phyloP scores from a whole-genome alignment of 2,888 invertebrate genomes.

The Amitus sp. region DNA sequence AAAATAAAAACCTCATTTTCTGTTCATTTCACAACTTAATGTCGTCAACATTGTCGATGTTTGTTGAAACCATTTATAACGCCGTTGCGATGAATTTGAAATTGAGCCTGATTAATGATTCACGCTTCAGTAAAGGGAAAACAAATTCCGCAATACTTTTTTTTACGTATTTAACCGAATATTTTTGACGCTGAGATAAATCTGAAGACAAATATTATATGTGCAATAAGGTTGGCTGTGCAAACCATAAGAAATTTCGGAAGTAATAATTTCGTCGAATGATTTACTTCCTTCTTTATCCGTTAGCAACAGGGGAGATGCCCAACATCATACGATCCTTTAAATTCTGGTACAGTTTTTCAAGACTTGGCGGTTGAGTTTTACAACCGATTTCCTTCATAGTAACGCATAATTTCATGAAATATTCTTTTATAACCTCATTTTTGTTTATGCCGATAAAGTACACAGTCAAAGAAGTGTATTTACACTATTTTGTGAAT shows the following conservation, averaged over 20 bases:
- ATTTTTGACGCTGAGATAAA: too few relatives aligned
- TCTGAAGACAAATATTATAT: too few relatives aligned
- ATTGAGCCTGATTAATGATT: too few relatives aligned
- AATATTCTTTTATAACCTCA: slow-evolving; percentile 49
- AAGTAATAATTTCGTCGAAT: slow-evolving; percentile 54
- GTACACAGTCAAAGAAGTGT: slow-evolving; percentile 64
- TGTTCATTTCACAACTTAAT: too few relatives aligned
- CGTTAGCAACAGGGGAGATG: slow-evolving; percentile 43
- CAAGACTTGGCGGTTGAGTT: slow-evolving; percentile 47
- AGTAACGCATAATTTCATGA: slow-evolving; percentile 32
- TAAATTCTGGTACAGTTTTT: slow-evolving; percentile 41
- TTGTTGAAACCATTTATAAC: too few relatives aligned
- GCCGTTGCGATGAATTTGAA: too few relatives aligned
- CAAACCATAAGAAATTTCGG: too few relatives aligned
- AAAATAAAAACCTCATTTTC: too few relatives aligned
- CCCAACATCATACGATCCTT: slow-evolving; percentile 41
- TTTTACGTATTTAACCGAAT: too few relatives aligned
- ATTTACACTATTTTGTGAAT: slow-evolving; percentile 66
- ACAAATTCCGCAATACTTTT: too few relatives aligned
- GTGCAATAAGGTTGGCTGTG: slow-evolving; percentile 1
- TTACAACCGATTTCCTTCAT: slow-evolving; percentile 53
- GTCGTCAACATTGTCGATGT: too few relatives aligned
- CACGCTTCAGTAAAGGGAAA: too few relatives aligned
- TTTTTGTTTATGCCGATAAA: slow-evolving; percentile 61
- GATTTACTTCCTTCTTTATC: slow-evolving; percentile 40